phyloP scores from a whole-genome alignment of 1,140 invertebrate genomes.

The Diuraphis noxia region DNA sequence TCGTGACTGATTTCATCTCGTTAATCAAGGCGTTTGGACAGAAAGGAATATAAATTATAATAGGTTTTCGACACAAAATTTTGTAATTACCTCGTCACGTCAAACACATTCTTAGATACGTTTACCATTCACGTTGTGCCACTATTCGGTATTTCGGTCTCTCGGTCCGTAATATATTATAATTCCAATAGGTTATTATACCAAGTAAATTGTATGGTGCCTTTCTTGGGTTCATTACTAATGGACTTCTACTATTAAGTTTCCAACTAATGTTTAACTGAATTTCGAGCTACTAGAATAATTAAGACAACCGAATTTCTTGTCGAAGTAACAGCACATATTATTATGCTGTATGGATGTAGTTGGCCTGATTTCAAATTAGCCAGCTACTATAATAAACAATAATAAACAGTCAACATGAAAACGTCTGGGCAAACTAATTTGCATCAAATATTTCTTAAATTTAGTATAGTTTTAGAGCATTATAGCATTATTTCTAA shows the following conservation, averaged over 20 bases:
- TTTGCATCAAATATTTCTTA: neutral
- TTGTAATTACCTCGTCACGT: neutral
- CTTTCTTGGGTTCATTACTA: neutral
- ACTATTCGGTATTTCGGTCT: neutral
- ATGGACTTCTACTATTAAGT: slow-evolving; percentile 18
- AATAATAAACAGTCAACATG: neutral
- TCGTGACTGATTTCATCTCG: neutral
- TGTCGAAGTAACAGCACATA: neutral
- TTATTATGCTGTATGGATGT: neutral
- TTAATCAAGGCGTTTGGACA: neutral
- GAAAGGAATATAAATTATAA: neutral
- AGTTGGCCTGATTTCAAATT: slow-evolving; percentile 3
- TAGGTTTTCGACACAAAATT: neutral
- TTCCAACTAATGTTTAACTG: slow-evolving; percentile 21
- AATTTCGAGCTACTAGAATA: slow-evolving; percentile 1
- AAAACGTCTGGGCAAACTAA: neutral
- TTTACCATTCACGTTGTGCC: neutral
- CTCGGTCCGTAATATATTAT: slow-evolving; percentile 2
- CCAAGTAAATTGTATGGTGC: neutral
- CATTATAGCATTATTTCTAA: too few species aligned
- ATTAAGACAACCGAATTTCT: slow-evolving; percentile 32
- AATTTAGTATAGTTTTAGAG: neutral
- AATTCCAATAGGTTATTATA: slow-evolving; percentile 2
- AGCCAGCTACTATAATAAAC: neutral
- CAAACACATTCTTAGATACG: neutral